Conservation (phyloP, 2,797 vertebrate genomes). For the Cottoperca gobio region DNA sequence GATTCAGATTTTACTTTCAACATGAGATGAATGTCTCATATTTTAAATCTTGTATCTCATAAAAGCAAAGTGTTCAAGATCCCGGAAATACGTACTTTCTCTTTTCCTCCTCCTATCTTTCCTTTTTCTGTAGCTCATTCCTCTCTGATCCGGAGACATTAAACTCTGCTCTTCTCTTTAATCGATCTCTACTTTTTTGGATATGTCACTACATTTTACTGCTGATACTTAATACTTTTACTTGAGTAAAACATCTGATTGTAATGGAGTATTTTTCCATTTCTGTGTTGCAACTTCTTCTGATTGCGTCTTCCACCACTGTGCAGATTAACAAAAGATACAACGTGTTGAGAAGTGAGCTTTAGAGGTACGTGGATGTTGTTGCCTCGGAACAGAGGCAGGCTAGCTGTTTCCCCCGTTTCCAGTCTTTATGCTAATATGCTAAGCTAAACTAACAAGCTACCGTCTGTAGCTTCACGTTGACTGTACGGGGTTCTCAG, state of each 20-base stretch:
- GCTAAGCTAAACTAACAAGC: not conserved
- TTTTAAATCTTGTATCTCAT: not conserved
- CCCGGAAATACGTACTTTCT: not conserved
- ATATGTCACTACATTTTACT: not conserved
- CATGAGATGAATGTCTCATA: not conserved
- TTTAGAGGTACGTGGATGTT: not conserved
- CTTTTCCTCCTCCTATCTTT: not conserved
- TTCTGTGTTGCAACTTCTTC: not conserved
- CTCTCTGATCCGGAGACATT: not conserved
- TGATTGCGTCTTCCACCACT: not conserved
- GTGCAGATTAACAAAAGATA: not conserved
- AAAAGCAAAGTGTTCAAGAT: not conserved
- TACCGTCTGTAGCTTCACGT: not conserved
- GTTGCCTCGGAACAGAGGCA: no score
- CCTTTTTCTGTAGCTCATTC: not conserved
- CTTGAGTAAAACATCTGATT: not conserved
- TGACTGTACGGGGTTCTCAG: not conserved
- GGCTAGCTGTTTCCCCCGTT: no score
- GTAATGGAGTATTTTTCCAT: not conserved
- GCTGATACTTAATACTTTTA: not conserved
- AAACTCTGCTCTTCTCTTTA: not conserved
- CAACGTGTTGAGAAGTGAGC: not conserved
- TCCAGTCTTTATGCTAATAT: no score
- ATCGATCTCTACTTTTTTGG: not conserved
- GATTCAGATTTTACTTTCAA: not conserved